Percentiles rank a stretch among this genome's conserved stretches.
These are phyloP conservation scores for Dicrurus megarhynchus DNA, from an alignment of 2,113 vertebrate genomes.

Conservation along the genomic window DNA sequence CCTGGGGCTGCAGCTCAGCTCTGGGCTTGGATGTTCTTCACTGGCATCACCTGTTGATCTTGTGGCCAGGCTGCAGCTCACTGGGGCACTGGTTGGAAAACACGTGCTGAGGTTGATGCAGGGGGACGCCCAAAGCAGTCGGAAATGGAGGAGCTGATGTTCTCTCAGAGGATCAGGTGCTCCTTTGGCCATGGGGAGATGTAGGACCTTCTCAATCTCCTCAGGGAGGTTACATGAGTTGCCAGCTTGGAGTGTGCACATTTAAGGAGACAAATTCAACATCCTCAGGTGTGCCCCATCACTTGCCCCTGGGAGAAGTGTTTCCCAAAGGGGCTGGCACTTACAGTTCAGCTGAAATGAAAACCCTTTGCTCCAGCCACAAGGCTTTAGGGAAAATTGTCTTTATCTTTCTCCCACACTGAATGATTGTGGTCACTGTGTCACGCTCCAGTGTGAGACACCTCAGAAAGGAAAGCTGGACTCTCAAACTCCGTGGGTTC, in stretches of 20 bases:
- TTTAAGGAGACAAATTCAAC: not conserved
- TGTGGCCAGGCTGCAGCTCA: not conserved
- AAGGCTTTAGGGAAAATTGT: not conserved
- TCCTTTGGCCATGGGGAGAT: not conserved
- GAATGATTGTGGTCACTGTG: not conserved
- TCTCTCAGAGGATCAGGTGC: not conserved
- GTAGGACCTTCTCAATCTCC: not conserved
- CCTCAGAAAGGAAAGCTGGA: not conserved
- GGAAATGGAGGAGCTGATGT: not conserved
- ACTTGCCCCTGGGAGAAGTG: not conserved
- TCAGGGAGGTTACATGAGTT: not conserved
- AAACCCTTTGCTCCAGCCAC: not conserved
- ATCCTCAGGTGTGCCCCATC: not conserved
- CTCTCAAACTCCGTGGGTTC: not conserved
- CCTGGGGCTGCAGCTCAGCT: not conserved
- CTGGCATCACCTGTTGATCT: not conserved
- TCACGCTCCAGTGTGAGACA: rapidly evolving
- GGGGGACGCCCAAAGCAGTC: not conserved
- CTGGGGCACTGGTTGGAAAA: not conserved
- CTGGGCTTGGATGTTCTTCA: not conserved
- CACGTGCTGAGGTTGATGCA: not conserved
- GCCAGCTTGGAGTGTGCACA: not conserved
- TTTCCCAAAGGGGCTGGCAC: not conserved
- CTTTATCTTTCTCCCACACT: not conserved
- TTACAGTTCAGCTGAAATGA: not conserved